Percentiles rank a stretch among this genome's conserved stretches.
Evolutionary conservation across 2,888 invertebrate species (phyloP).

Genomic region (Ephialtes manifestator): DNA sequence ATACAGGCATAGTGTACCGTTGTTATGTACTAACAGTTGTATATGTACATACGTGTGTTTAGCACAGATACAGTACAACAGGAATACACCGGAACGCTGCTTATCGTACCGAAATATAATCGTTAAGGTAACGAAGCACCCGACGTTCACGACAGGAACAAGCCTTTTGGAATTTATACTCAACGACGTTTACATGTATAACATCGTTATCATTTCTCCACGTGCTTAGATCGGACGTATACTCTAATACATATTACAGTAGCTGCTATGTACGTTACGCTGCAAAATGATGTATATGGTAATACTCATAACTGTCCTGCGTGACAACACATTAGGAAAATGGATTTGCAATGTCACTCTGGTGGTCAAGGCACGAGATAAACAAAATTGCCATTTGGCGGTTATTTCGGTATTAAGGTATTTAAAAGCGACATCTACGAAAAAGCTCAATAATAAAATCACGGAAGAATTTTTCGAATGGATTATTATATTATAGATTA

Average conservation of each 20-base stretch:
- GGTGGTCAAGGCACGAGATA: neutral
- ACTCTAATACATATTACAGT: slow-evolving; percentile 6
- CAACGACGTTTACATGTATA: slow-evolving; percentile 12
- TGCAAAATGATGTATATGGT: neutral
- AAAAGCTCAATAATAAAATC: no score
- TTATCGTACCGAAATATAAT: slow-evolving; percentile 44
- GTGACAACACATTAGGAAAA: neutral
- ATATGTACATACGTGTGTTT: neutral
- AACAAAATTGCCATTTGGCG: neutral
- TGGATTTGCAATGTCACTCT: neutral
- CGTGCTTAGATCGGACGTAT: slow-evolving; percentile 14
- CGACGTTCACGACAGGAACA: slow-evolving; percentile 40
- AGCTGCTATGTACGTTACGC: neutral
- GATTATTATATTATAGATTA: no score
- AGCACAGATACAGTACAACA: slow-evolving; percentile 1
- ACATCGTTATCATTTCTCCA: slow-evolving; percentile 35
- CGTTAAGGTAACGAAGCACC: slow-evolving; percentile 41
- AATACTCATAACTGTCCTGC: neutral
- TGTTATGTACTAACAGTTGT: neutral
- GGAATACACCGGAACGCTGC: slow-evolving; percentile 13
- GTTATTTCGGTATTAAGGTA: neutral
- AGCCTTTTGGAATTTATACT: slow-evolving; percentile 45
- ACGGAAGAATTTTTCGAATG: no score
- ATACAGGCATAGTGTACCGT: neutral
- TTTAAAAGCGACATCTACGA: no score